These are phyloP conservation scores for Pseudochirops cupreus DNA, from an alignment of 2,797 vertebrate species.

Conservation along the genomic window DNA sequence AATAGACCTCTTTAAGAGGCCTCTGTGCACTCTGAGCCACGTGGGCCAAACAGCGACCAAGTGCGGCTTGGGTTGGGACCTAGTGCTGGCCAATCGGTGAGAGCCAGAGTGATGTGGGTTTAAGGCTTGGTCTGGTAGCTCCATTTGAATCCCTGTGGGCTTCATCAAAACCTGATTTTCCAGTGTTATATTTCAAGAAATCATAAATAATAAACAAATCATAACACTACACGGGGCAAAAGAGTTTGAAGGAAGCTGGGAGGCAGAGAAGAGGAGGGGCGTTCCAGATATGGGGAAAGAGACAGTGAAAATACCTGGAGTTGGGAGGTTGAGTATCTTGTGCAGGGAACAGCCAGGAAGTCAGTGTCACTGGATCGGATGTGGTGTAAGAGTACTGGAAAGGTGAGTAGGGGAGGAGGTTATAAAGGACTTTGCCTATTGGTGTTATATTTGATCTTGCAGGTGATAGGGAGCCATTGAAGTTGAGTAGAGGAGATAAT, in stretches of 20 bases:
- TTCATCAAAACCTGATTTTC: too few relatives aligned
- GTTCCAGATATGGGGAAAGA: neutral
- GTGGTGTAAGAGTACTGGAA: too few relatives aligned
- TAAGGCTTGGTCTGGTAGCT: too few relatives aligned
- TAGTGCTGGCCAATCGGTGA: neutral
- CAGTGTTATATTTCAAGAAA: too few relatives aligned
- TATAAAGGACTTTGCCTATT: neutral
- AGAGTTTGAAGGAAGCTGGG: neutral
- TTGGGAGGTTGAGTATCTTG: neutral
- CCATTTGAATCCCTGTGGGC: too few relatives aligned
- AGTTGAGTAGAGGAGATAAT: neutral
- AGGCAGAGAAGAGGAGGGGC: neutral
- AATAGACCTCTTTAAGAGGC: too few relatives aligned
- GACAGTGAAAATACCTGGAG: neutral
- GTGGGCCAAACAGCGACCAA: neutral
- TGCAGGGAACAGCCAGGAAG: neutral
- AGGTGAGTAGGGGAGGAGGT: neutral
- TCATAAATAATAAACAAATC: too few relatives aligned
- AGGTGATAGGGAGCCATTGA: neutral
- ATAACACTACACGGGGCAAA: too few relatives aligned
- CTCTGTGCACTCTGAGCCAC: neutral
- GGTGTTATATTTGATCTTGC: neutral
- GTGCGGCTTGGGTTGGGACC: too few relatives aligned
- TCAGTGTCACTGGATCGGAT: neutral
- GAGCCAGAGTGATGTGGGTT: neutral